phyloP scores from a whole-genome alignment of 2,888 invertebrate species.

The Mythimna lalbum region DNA sequence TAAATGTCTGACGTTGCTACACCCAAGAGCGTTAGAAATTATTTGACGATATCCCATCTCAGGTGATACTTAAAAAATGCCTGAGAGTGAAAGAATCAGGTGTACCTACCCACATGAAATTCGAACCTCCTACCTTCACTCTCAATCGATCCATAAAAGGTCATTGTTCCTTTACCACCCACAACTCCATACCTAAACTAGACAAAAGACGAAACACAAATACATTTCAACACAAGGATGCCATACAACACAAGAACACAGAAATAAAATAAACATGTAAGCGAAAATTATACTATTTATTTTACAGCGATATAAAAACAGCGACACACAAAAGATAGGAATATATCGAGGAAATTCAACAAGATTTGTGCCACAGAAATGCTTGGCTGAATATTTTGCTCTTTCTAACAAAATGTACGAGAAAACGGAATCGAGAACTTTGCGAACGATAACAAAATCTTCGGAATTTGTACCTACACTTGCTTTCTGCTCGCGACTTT shows the following conservation, averaged over 20 bases:
- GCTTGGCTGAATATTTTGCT: conserved; percentile 50
- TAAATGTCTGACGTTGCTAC: too few relatives aligned
- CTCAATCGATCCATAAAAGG: neutral
- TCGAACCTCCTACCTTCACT: neutral
- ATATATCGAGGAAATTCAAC: conserved; percentile 44
- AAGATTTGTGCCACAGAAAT: conserved; percentile 57
- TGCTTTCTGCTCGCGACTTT: conserved; percentile 36
- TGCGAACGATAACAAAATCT: conserved; percentile 58
- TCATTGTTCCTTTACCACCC: neutral
- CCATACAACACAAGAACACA: conserved; percentile 36
- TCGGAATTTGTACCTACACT: conserved; percentile 48
- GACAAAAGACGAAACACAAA: conserved; percentile 24
- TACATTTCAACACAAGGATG: conserved; percentile 12
- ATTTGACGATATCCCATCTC: too few relatives aligned
- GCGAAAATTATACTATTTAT: conserved; percentile 55
- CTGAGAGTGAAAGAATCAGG: too few relatives aligned
- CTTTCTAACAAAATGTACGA: conserved; percentile 50
- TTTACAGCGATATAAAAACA: conserved; percentile 54
- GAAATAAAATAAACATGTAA: conserved; percentile 32
- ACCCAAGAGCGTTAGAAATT: too few relatives aligned
- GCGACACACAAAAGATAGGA: conserved; percentile 49
- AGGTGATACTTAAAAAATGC: too few relatives aligned
- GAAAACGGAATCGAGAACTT: conserved; percentile 53
- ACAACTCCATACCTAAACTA: neutral
- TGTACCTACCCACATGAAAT: neutral